These are phyloP conservation scores for Hippocampus guttulatus DNA, from an alignment of 2,113 vertebrate genomes.

Conservation along the genomic window DNA sequence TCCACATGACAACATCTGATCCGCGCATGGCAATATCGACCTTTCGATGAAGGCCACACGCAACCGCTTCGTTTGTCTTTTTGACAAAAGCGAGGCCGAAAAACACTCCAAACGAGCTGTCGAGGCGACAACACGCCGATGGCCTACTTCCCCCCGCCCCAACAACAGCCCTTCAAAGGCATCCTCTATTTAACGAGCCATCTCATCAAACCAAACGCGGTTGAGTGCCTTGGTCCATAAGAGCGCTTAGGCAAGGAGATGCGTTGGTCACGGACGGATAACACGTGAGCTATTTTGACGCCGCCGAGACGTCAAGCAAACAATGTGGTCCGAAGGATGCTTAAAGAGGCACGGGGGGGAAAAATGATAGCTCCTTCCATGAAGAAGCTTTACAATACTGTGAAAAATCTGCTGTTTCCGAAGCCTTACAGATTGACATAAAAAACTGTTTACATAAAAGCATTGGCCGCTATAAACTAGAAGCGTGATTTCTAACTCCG, in stretches of 20 bases:
- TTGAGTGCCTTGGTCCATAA: conserved; percentile 27
- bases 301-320: conserved; percentile 45
- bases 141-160: conserved; percentile 41
- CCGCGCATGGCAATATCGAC: background rate
- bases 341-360: background rate
- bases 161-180: conserved; percentile 36
- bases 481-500: too few relatives aligned
- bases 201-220: conserved; percentile 37
- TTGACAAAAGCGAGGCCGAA: conserved; percentile 16
- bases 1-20: background rate
- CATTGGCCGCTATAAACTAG: too few relatives aligned
- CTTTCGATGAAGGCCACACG: conserved; percentile 16
- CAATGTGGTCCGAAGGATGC: conserved; percentile 32
- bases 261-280: conserved; percentile 26
- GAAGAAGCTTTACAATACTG: background rate
- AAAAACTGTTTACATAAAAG: too few relatives aligned
- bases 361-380: background rate
- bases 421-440: background rate
- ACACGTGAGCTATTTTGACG: conserved; percentile 30
- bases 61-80: conserved; percentile 16
- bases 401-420: background rate
- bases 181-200: conserved; percentile 45
- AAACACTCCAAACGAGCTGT: conserved; percentile 22
- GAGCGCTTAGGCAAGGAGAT: conserved; percentile 6
- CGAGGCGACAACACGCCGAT: conserved; percentile 13